Percentiles rank a stretch among this genome's conserved stretches.
Conservation (phyloP, 2,888 invertebrate species). For the Antheraea assamensis region DNA sequence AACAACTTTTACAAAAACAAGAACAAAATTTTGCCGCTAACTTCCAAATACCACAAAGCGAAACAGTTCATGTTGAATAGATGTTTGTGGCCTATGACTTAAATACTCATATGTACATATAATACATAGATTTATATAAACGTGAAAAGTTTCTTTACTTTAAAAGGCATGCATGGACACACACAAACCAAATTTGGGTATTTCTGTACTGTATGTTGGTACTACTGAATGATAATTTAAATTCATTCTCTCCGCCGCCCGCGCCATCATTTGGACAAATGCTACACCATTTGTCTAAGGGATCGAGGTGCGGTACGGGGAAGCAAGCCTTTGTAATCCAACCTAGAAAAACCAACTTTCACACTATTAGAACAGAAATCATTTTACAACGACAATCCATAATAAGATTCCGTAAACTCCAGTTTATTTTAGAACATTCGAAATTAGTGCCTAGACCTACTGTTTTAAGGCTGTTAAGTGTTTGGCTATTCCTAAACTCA, state of each 20-base stretch:
- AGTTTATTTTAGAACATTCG: conserved; percentile 51
- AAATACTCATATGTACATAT: not conserved
- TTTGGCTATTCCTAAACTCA: conserved; percentile 55
- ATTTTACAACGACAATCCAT: conserved; percentile 45
- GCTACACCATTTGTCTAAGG: conserved; percentile 81
- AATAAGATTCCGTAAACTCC: conserved; percentile 74
- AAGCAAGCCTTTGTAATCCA: conserved; percentile 40
- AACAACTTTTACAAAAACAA: not conserved
- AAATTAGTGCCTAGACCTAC: conserved; percentile 54
- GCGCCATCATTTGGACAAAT: conserved; percentile 84
- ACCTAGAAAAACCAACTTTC: conserved; percentile 51
- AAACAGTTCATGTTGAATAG: not conserved
- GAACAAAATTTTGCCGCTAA: not conserved
- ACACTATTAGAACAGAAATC: conserved; percentile 36
- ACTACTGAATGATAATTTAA: conserved; percentile 83
- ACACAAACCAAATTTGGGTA: conserved; percentile 63
- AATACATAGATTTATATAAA: conserved; percentile 2
- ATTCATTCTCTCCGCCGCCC: conserved; percentile 83
- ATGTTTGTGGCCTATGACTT: not conserved
- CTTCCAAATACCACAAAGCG: not conserved
- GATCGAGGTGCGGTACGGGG: conserved; percentile 60
- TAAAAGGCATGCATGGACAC: conserved; percentile 47
- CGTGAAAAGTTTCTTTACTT: not conserved
- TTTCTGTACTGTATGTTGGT: conserved; percentile 73
- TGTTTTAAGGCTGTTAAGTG: conserved; percentile 55